A percentile compares a stretch with the other conserved stretches of the same genome.
Evolutionary conservation across 2,113 vertebrate genomes (phyloP).

Genomic region (Hippocampus mohnikei): DNA sequence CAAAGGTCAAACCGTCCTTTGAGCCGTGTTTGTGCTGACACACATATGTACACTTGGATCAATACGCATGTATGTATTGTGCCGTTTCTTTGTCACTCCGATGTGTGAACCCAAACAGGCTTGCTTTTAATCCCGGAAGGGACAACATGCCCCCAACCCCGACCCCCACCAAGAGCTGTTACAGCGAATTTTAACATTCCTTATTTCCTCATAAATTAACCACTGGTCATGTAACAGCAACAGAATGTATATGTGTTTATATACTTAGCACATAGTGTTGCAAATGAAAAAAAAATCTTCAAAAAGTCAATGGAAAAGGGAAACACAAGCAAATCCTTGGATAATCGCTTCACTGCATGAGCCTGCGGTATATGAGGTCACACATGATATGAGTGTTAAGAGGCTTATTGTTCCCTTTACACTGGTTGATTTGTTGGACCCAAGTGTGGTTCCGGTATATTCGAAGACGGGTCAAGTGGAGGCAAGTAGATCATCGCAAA

Average conservation of each 20-base stretch:
- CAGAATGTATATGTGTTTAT: neutral
- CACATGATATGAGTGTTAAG: neutral
- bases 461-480: neutral
- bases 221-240: neutral
- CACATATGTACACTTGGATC: slow-evolving; percentile 21
- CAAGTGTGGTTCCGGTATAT: neutral
- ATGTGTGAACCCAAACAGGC: neutral
- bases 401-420: neutral
- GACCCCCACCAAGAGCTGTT: too few species aligned
- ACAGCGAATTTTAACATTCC: neutral
- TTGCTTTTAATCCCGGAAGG: neutral
- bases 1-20: slow-evolving; percentile 51
- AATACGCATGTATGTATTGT: slow-evolving; percentile 22
- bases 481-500: neutral
- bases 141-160: too few species aligned
- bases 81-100: neutral
- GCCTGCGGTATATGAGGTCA: slow-evolving; percentile 1
- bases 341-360: slow-evolving; percentile 2
- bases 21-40: slow-evolving; percentile 6
- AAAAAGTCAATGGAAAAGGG: neutral
- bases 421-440: neutral
- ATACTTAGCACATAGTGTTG: neutral
- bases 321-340: neutral
- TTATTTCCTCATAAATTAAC: neutral
- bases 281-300: neutral